Percentiles rank a stretch among this genome's conserved stretches.
Evolutionary conservation across 2,888 invertebrate genomes (phyloP).

Genomic region (Latrodectus elegans): DNA sequence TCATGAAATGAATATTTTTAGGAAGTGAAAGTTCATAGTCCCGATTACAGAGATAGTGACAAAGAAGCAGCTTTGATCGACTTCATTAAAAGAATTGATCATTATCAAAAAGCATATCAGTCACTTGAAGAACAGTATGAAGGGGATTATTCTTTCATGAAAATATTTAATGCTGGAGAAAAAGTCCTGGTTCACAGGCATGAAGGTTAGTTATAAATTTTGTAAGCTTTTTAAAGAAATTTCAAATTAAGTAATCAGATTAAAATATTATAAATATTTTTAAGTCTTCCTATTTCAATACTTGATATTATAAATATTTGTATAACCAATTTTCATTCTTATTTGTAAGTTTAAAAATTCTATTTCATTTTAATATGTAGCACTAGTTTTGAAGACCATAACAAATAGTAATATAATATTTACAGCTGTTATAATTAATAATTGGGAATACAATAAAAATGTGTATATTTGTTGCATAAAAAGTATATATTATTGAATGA

Average conservation of each 20-base stretch:
- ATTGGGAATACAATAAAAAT: too few relatives aligned
- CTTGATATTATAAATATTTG: too few relatives aligned
- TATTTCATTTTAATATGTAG: too few relatives aligned
- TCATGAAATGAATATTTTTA: constrained; percentile 19
- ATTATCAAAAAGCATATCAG: constrained; percentile 94
- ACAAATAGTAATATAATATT: too few relatives aligned
- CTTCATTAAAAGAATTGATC: constrained; percentile 93
- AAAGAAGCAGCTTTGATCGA: constrained; percentile 92
- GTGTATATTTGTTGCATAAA: too few relatives aligned
- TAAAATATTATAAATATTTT: too few relatives aligned
- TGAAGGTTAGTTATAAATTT: constrained; percentile 78
- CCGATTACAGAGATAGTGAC: constrained; percentile 96
- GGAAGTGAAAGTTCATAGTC: constrained; percentile 98
- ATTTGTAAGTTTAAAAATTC: background rate
- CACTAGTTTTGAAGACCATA: too few relatives aligned
- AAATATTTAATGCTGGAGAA: constrained; percentile 86
- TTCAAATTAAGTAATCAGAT: background rate
- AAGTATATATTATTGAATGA: too few relatives aligned
- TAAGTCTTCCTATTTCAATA: too few relatives aligned
- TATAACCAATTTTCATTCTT: too few relatives aligned
- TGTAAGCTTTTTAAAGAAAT: background rate
- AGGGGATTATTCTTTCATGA: constrained; percentile 90
- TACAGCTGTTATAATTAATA: too few relatives aligned
- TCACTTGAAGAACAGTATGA: constrained; percentile 91
- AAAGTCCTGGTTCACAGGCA: constrained; percentile 95